Evolutionary conservation across 2,797 vertebrate genomes (phyloP), one percentile per base, ranked within the genome.

Genomic region (Anguilla megastoma): DNA sequence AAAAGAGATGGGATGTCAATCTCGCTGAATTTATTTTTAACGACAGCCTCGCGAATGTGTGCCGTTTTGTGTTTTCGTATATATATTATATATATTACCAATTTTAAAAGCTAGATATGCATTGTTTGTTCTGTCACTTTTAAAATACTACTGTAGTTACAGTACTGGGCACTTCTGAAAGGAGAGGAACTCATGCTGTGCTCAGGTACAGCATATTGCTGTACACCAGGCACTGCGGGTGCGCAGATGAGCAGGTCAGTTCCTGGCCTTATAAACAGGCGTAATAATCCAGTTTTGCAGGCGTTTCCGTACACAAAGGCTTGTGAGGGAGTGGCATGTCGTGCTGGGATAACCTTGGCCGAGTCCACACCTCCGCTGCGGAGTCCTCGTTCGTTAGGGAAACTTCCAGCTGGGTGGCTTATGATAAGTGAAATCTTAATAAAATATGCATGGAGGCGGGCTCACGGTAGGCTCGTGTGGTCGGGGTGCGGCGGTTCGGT

Each of bases 201-300:
- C 54, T 56, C 54, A 56, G 14, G 54, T 56, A 56, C 24, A 30
- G n/a, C 9, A 0, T 6, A 4, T n/a, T n/a, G 9, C 9, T 6
- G 66, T 30, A 8, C n/a, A 1, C 60, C 60, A 21, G 60, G 18
- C 60, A 90, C 90, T 90, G 85, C 85, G 66, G 84, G 89, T 85
- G 91, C 93, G 27, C 89, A 86, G 90, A 90, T 92, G 92, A 94
- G 91, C 90, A 80, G 88, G 84, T 86, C 88, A 91, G 93, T 94
- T 93, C 92, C 94, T 88, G 87, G 88, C 91, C 85, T 92, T 93
- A 93, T 93, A 94, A 92, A 89, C 91, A 88, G 88, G 91, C 94
- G 93, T 92, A 88, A 93, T 94, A 91, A 94, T 94, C 90, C 85
- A 87, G 92, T 94, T 93, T 93, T 89, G 92, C 92, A 88, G 82